Conservation (phyloP, 2,888 invertebrate genomes). For the Apotomis turbidana region DNA sequence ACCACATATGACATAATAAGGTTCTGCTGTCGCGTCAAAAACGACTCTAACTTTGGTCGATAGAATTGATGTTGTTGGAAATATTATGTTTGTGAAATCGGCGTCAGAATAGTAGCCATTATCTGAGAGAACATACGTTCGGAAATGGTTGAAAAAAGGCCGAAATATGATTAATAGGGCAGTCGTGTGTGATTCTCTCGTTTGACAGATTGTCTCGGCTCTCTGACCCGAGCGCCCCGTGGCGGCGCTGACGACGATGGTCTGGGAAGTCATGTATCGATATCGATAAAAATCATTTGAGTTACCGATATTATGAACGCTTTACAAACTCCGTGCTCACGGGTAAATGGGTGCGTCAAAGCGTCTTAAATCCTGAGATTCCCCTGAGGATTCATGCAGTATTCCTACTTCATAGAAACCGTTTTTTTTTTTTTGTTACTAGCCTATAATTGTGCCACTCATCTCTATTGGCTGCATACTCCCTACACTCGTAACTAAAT, state of each 20-base stretch:
- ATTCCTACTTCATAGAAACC: too few relatives aligned
- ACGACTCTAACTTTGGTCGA: constrained; percentile 44
- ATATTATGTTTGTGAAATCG: constrained; percentile 56
- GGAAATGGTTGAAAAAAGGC: constrained; percentile 77
- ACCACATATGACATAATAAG: constrained; percentile 47
- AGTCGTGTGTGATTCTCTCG: constrained; percentile 79
- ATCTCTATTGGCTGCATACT: too few relatives aligned
- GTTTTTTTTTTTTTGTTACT: too few relatives aligned
- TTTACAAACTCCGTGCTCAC: too few relatives aligned
- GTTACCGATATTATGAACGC: too few relatives aligned
- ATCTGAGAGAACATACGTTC: constrained; percentile 78
- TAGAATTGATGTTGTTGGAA: constrained; percentile 15
- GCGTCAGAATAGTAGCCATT: constrained; percentile 76
- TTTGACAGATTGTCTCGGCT: constrained; percentile 83
- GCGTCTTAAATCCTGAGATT: too few relatives aligned
- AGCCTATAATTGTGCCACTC: too few relatives aligned
- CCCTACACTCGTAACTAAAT: too few relatives aligned
- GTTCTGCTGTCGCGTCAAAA: not conserved
- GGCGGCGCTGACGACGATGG: constrained; percentile 74
- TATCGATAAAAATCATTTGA: constrained; percentile 58
- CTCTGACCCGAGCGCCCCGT: constrained; percentile 80
- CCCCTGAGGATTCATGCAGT: too few relatives aligned
- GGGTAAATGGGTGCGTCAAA: too few relatives aligned
- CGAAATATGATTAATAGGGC: constrained; percentile 82
- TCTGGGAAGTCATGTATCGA: constrained; percentile 53